Evolutionary conservation across 2,113 vertebrate species (phyloP), one percentile per base, ranked within the genome.

Genomic region (Collichthys lucidus): DNA sequence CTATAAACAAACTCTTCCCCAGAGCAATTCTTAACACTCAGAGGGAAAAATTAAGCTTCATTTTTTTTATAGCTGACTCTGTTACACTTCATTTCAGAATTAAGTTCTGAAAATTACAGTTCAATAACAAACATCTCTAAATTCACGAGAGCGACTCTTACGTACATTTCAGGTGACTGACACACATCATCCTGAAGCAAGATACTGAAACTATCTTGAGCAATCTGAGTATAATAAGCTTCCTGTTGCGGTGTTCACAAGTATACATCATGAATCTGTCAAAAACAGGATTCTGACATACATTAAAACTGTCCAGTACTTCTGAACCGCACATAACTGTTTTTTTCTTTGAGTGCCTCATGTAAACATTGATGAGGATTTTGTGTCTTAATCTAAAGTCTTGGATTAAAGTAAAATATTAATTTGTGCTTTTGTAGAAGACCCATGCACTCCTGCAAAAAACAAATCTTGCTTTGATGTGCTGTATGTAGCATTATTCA

Each of bases 1-100:
- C 63, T 76, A 87, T 85, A 89, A 91, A 87, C 88, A 93, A 91
- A 86, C 67, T 77, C 56, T 85, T 84, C 74, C 86, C 85, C 40
- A 19, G 67, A 87, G 91, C 75, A 52, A 56, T 83, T 85, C 49
- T 35, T 40, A 79, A 81, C 29, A 74, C 72, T 72, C 29, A 22
- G 57, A 71, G 46, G 50, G 71, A 61, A 65, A 84, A 64, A 55
- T 24, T 50, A 17, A 65, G 46, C 52, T 66, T 61, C 31, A 6
- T 35, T 6, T 35, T 69, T 73, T 77, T 86, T 68, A n/a, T 42
- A 15, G 61, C 53, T 65, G 84, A 82, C 67, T 68, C 64, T 2
- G 5, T 79, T 60, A 62, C 73, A 69, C 62, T 80, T 65, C 10
- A 77, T 73, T 77, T 65, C 47, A 46, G 75, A 79, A 76, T 79